Conservation (phyloP, 2,113 vertebrate genomes). For the Perca fluviatilis region DNA sequence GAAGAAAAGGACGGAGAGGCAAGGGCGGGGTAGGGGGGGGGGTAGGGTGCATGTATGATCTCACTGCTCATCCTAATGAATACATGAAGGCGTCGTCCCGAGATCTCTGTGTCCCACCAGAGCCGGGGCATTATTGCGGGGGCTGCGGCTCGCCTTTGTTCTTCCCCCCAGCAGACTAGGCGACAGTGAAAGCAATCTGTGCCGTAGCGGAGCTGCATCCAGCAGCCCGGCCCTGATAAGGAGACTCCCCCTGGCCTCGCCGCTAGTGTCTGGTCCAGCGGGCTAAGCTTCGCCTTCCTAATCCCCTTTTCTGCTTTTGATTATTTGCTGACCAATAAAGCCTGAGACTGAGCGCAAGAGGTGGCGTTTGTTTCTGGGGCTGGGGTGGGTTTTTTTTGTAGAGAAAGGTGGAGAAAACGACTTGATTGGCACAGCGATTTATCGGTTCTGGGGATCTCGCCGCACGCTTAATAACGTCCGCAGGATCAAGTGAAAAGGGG, state of each 20-base stretch:
- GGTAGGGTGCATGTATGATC: slow-evolving; percentile 51
- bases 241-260: slow-evolving; percentile 92
- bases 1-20: slow-evolving; percentile 27
- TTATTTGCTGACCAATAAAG: slow-evolving; percentile 97
- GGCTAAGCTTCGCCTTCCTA: slow-evolving; percentile 93
- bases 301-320: slow-evolving; percentile 93
- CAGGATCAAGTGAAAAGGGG: slow-evolving; percentile 38
- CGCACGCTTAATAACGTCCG: slow-evolving; percentile 46
- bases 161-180: slow-evolving; percentile 85
- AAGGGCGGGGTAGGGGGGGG: slow-evolving; percentile 1
- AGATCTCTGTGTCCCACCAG: slow-evolving; percentile 91
- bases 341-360: slow-evolving; percentile 64
- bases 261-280: slow-evolving; percentile 94
- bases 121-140: slow-evolving; percentile 91
- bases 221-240: slow-evolving; percentile 97
- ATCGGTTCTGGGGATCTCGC: slow-evolving; percentile 56
- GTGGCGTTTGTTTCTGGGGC: slow-evolving; percentile 46
- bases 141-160: slow-evolving; percentile 92
- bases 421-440: slow-evolving; percentile 54
- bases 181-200: slow-evolving; percentile 97
- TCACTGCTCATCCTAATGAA: slow-evolving; percentile 79
- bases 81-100: slow-evolving; percentile 90
- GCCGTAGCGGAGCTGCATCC: slow-evolving; percentile 93
- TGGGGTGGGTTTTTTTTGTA: no score
- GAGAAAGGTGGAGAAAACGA: slow-evolving; percentile 35